Evolutionary conservation across 2,113 vertebrate species (phyloP).

Genomic region (Actinemys pallida): DNA sequence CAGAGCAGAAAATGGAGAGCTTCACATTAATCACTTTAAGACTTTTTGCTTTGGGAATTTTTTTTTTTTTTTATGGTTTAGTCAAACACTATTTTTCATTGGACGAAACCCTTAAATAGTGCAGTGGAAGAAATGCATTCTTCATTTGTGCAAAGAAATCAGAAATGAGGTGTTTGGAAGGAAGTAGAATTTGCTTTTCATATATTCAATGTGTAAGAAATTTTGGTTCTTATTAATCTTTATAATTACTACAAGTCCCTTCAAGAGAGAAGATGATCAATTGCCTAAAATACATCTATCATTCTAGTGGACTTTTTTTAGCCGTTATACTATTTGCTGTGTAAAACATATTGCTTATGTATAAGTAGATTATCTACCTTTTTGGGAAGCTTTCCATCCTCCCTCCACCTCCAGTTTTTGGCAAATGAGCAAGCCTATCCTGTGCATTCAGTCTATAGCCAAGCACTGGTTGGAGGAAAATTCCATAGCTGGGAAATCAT

Average conservation of each 20-base stretch:
- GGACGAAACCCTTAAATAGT: not conserved
- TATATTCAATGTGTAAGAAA: not conserved
- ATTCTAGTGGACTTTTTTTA: not conserved
- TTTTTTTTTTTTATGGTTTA: not conserved
- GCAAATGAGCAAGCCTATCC: not conserved
- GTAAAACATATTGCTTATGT: not conserved
- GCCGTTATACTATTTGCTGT: accelerated
- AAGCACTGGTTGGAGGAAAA: not conserved
- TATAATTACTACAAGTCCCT: not conserved
- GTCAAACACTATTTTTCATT: not conserved
- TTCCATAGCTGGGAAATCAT: not conserved
- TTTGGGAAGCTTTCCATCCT: not conserved
- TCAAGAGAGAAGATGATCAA: not conserved
- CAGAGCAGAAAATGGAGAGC: accelerated
- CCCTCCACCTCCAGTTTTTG: accelerated
- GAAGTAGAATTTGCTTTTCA: not conserved
- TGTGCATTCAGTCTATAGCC: not conserved
- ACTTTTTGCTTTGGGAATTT: not conserved
- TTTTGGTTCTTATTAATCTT: not conserved
- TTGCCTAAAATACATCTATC: not conserved
- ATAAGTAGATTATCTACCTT: accelerated
- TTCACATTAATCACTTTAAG: not conserved
- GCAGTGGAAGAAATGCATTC: not conserved
- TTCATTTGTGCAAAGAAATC: accelerated
- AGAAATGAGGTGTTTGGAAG: not conserved